phyloP scores from a whole-genome alignment of 2,113 vertebrate genomes.

The Cottus gobio region DNA sequence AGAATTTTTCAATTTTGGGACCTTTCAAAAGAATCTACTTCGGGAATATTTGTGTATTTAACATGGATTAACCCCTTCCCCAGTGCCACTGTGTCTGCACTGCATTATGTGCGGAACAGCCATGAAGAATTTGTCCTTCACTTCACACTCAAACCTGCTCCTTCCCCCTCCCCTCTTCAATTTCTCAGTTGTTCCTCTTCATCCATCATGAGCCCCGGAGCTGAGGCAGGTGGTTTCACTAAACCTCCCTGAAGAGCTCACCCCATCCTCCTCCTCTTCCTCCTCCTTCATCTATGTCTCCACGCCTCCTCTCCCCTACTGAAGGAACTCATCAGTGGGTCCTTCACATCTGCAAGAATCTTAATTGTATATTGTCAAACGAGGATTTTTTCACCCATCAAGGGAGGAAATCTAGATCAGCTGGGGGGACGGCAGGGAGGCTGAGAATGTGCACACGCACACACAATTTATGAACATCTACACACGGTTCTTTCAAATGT shows the following conservation, averaged over 20 bases:
- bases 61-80: slow-evolving; percentile 29
- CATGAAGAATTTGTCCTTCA: slow-evolving; percentile 56
- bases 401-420: slow-evolving; percentile 45
- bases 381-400: slow-evolving; percentile 13
- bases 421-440: slow-evolving; percentile 32
- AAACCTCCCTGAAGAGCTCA: slow-evolving; percentile 48
- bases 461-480: not conserved
- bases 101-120: slow-evolving; percentile 14
- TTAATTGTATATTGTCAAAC: slow-evolving; percentile 73
- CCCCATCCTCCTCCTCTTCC: not conserved
- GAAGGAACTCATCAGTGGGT: slow-evolving; percentile 61
- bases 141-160: slow-evolving; percentile 37
- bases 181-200: slow-evolving; percentile 58
- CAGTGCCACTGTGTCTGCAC: not conserved
- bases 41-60: slow-evolving; percentile 14
- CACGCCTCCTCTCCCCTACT: slow-evolving; percentile 16
- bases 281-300: slow-evolving; percentile 26
- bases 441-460: not conserved
- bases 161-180: slow-evolving; percentile 3
- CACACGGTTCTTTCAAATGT: not conserved
- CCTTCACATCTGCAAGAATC: slow-evolving; percentile 64
- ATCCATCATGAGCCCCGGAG: slow-evolving; percentile 58
- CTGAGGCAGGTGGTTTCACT: slow-evolving; percentile 70
- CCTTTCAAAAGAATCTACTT: slow-evolving; percentile 25
- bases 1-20: slow-evolving; percentile 30